Conservation (phyloP, 2,113 vertebrate species). For the Ibidorhyncha struthersii region DNA sequence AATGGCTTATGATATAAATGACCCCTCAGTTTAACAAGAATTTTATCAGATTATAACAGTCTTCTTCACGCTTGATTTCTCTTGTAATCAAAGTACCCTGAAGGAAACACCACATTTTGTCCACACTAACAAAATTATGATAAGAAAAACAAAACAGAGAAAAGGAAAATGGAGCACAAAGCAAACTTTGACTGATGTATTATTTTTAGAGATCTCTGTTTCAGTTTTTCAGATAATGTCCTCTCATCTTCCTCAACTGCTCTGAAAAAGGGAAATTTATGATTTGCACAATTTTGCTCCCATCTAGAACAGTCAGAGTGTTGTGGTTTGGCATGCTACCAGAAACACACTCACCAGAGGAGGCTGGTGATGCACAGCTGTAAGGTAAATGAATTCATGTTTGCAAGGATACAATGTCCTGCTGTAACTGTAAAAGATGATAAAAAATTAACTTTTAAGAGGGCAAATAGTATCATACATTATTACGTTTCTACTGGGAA, state of each 20-base stretch:
- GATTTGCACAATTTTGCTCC: neutral
- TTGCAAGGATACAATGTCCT: neutral
- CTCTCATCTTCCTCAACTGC: neutral
- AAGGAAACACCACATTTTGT: conserved; percentile 51
- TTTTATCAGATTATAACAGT: conserved; percentile 42
- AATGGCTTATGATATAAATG: conserved; percentile 54
- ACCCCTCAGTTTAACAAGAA: conserved; percentile 41
- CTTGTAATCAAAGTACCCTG: conserved; percentile 29
- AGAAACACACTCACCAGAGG: neutral
- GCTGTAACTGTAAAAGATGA: neutral
- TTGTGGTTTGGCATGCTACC: neutral
- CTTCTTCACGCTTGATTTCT: conserved; percentile 51
- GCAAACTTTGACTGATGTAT: neutral
- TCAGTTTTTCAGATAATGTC: neutral
- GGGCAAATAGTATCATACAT: neutral
- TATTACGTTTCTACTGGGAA: neutral
- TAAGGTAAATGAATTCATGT: neutral
- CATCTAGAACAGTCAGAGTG: neutral
- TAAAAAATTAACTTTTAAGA: neutral
- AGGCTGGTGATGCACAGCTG: neutral
- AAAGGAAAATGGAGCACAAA: neutral
- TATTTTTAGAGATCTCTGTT: neutral
- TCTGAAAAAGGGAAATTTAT: neutral
- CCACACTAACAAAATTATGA: conserved; percentile 5
- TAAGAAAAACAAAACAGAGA: neutral